Evolutionary conservation across 1,140 invertebrate genomes (phyloP).

Genomic region (Penaeus vannamei): DNA sequence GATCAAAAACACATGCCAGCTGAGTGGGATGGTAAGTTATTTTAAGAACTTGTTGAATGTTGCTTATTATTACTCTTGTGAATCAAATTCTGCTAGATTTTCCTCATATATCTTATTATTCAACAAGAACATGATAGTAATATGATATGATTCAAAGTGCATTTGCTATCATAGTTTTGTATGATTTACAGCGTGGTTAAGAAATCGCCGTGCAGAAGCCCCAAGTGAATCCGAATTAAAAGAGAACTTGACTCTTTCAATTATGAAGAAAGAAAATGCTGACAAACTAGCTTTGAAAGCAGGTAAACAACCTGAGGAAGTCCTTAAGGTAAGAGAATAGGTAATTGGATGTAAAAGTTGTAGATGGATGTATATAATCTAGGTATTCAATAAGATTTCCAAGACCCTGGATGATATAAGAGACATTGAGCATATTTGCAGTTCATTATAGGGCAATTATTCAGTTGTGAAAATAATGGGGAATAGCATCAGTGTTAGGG

Average conservation of each 20-base stretch:
- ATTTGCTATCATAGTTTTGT: too few relatives aligned
- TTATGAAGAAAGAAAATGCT: constrained; percentile 50
- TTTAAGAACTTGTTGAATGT: background rate
- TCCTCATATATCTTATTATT: background rate
- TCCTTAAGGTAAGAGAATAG: constrained; percentile 1
- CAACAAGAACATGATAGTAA: too few relatives aligned
- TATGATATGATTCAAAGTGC: too few relatives aligned
- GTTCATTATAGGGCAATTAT: too few relatives aligned
- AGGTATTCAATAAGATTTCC: too few relatives aligned
- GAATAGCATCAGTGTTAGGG: too few relatives aligned
- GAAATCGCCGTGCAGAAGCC: constrained; percentile 31
- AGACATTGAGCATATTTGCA: too few relatives aligned
- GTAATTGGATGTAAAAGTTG: background rate
- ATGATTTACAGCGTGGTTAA: constrained; percentile 30
- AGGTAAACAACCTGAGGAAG: background rate
- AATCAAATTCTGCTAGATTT: background rate
- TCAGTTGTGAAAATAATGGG: too few relatives aligned
- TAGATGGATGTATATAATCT: too few relatives aligned
- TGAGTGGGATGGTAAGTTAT: constrained; percentile 46
- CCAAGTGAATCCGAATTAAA: constrained; percentile 35
- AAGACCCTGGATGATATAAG: too few relatives aligned
- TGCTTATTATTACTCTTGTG: background rate
- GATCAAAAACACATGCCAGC: constrained; percentile 22
- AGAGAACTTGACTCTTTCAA: constrained; percentile 15
- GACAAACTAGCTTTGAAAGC: constrained; percentile 13